A percentile compares a stretch with the other conserved stretches of the same genome.
phyloP scores from a whole-genome alignment of 2,113 vertebrate genomes.

The Enhydra lutris region DNA sequence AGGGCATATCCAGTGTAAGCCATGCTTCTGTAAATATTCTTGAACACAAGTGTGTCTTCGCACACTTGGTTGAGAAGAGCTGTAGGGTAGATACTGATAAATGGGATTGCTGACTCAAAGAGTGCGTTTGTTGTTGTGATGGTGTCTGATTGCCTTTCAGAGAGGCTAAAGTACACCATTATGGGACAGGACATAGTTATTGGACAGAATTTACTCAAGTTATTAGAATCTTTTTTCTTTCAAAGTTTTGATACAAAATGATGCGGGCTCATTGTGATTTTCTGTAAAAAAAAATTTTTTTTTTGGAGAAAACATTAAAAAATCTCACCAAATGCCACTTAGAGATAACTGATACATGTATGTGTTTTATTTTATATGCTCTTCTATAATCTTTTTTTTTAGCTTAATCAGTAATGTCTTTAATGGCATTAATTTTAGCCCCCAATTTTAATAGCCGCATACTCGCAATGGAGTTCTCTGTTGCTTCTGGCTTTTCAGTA shows the following conservation, averaged over 20 bases:
- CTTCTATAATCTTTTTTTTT: not conserved
- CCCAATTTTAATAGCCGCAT: slow-evolving; percentile 23
- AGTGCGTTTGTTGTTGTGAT: not conserved
- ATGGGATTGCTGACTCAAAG: slow-evolving; percentile 11
- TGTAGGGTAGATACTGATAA: not conserved
- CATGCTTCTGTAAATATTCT: slow-evolving; percentile 19
- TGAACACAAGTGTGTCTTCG: slow-evolving; percentile 23
- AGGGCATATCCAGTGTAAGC: not conserved
- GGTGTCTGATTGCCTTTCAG: not conserved
- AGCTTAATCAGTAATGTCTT: slow-evolving; percentile 36
- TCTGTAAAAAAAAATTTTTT: not conserved
- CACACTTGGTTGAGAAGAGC: not conserved
- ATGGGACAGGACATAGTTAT: not conserved
- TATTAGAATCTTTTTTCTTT: not conserved
- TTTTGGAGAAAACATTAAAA: not conserved
- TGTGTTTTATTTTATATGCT: slow-evolving; percentile 37
- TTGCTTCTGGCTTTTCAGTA: slow-evolving; percentile 34
- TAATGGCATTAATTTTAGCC: slow-evolving; percentile 10
- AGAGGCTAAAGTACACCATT: not conserved
- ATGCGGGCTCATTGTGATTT: not conserved
- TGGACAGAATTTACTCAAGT: not conserved
- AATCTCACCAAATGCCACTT: not conserved
- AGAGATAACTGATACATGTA: not conserved
- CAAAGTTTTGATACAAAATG: not conserved
- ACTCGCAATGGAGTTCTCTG: slow-evolving; percentile 13